A percentile compares a stretch with the other conserved stretches of the same genome.
Evolutionary conservation across 2,888 invertebrate species (phyloP).

Genomic region (Idaea aversata): DNA sequence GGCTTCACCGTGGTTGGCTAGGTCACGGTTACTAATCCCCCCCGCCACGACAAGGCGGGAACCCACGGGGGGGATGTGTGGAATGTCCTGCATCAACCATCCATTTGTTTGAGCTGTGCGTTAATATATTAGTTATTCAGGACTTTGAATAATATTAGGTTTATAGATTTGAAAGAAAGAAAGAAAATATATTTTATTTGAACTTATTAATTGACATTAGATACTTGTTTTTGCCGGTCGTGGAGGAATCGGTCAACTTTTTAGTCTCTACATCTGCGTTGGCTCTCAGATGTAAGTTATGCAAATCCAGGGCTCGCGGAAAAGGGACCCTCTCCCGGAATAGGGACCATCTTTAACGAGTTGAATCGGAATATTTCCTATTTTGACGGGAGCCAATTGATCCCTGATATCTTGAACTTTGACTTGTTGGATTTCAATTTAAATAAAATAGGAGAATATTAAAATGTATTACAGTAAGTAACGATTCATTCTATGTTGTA

Average conservation of each 20-base stretch:
- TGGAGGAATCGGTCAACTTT: neutral
- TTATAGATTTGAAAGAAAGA: no score
- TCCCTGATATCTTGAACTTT: neutral
- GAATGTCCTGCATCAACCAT: no score
- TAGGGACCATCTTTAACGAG: conserved; percentile 2
- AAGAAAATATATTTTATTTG: no score
- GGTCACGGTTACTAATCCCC: no score
- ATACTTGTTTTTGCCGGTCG: neutral
- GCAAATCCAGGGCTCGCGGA: conserved; percentile 26
- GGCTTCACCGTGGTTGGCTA: no score
- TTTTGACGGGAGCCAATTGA: neutral
- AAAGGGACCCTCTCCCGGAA: neutral
- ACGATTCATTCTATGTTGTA: no score
- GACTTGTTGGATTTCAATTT: neutral
- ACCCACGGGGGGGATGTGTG: no score
- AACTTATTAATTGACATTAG: no score
- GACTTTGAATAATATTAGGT: no score
- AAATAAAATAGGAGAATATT: neutral
- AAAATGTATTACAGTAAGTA: neutral
- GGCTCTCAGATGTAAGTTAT: conserved; percentile 33
- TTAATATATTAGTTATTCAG: no score
- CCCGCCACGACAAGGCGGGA: no score
- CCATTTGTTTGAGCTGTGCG: no score
- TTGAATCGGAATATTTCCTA: neutral
- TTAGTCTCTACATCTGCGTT: neutral